Evolutionary conservation across 2,888 invertebrate genomes (phyloP), one percentile per base, ranked within the genome.

Genomic region (Lithophane socia): DNA sequence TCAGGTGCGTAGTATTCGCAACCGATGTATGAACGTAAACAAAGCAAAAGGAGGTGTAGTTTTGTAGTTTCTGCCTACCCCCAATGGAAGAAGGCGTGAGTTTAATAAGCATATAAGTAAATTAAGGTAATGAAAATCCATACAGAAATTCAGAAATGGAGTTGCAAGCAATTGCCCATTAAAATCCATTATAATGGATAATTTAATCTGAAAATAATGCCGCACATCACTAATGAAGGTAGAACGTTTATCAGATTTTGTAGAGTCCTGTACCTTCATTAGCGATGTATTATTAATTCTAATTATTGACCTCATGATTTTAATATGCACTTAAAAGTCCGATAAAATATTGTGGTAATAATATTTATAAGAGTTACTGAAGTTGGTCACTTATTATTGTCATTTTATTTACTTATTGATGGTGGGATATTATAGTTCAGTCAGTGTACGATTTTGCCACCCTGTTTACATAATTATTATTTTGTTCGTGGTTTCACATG

Each of bases 291-390:
- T 24, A 49, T 76, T 67, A 49, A 67, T 76, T 67, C 24, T 18
- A 42, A 67, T 37, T 82, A 67, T 76, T 67, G 54, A 12, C 63
- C 24, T 58, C 21, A 5, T 44, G 2, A 52, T 83, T 67, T 68
- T 52, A 83, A 77, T 44, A 63, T 67, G 37, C 44, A 52, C 63
- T 82, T 63, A 42, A 83, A 77, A 83, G 12, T 58, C 58, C 29
- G 47, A 29, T 80, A 56, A 73, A 70, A 80, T 83, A 61, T 78
- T 83, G 67, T 47, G 44, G 52, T 64, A n/a, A 71, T 64, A 29
- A 29, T 60, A 77, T 44, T 56, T 61, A 66, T 10, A 78, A 44
- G 47, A 5, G 70, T 10, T 56, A 61, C 29, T 16, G 47, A 52
- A 52, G 67, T 61, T 73, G 37, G 49, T 58, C 56, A 37, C n/a